Conservation (phyloP, 2,113 vertebrate genomes). For the Psettodes erumei region DNA sequence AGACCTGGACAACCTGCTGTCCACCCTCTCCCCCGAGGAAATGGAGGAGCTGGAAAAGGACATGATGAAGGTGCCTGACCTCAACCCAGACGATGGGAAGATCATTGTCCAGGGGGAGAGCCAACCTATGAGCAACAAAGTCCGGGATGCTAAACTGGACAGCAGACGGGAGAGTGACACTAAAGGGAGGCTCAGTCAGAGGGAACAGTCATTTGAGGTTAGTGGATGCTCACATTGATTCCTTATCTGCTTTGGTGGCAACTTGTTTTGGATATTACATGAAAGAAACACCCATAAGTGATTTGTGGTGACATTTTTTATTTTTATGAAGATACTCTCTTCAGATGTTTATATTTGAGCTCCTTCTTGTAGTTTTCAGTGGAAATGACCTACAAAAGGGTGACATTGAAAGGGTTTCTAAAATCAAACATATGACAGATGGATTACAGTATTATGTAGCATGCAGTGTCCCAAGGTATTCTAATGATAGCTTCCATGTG, state of each 20-base stretch:
- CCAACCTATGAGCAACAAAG: conserved; percentile 56
- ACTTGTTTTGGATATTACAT: background rate
- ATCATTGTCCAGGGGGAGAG: conserved; percentile 78
- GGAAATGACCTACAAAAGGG: background rate
- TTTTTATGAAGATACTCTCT: background rate
- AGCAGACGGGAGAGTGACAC: conserved; percentile 75
- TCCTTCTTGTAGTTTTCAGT: background rate
- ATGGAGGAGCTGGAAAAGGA: conserved; percentile 83
- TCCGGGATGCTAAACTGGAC: conserved; percentile 61
- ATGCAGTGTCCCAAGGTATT: background rate
- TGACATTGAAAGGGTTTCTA: background rate
- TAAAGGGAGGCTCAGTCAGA: conserved; percentile 81
- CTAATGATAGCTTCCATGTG: conserved; percentile 41
- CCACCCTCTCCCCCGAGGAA: conserved; percentile 84
- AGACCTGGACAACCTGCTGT: conserved; percentile 85
- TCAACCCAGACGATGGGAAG: conserved; percentile 83
- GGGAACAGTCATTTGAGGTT: conserved; percentile 88
- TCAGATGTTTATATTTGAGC: conserved; percentile 4
- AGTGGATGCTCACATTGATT: conserved; percentile 49
- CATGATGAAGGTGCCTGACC: conserved; percentile 87
- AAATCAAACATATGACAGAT: background rate
- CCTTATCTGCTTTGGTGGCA: background rate
- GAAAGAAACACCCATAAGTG: background rate
- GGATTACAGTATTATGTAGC: conserved; percentile 26
- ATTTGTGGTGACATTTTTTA: background rate